phyloP scores from a whole-genome alignment of 92 coral and sea anemone genomes.

The Porites lobata region DNA sequence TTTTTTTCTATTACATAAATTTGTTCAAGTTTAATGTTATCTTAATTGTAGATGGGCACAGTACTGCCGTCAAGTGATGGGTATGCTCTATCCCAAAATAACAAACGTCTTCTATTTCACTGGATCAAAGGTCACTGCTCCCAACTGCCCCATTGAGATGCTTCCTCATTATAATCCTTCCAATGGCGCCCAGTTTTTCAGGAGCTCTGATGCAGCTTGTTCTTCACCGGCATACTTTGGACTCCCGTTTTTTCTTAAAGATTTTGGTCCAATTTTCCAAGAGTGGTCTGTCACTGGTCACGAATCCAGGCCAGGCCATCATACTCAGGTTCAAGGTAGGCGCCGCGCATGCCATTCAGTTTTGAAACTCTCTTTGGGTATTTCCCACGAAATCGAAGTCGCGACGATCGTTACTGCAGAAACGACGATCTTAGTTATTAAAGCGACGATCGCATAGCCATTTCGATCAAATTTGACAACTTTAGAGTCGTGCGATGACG shows the following conservation, averaged over 20 bases:
- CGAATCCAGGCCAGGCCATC: constrained; percentile 96
- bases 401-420: no score
- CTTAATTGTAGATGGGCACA: constrained; percentile 65
- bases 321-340: constrained; percentile 94
- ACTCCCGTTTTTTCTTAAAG: constrained; percentile 88
- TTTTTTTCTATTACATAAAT: background rate
- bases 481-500: no score
- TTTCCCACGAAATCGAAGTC: no score
- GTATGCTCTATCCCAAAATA: constrained; percentile 91
- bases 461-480: no score
- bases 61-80: constrained; percentile 83
- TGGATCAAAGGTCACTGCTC: constrained; percentile 83
- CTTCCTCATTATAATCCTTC: constrained; percentile 94
- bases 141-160: constrained; percentile 96
- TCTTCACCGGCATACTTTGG: constrained; percentile 78
- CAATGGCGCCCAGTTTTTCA: constrained; percentile 91
- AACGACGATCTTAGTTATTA: no score
- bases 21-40: no score
- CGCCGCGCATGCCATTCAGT: background rate
- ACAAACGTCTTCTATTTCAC: constrained; percentile 81
- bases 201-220: constrained; percentile 55
- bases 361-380: no score
- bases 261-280: constrained; percentile 89
- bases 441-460: no score
- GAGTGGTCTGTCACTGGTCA: constrained; percentile 98